A percentile compares a stretch with the other conserved stretches of the same genome.
Evolutionary conservation across 64 coral and sea anemone genomes (phyloP).

Genomic region (Actinia equina): DNA sequence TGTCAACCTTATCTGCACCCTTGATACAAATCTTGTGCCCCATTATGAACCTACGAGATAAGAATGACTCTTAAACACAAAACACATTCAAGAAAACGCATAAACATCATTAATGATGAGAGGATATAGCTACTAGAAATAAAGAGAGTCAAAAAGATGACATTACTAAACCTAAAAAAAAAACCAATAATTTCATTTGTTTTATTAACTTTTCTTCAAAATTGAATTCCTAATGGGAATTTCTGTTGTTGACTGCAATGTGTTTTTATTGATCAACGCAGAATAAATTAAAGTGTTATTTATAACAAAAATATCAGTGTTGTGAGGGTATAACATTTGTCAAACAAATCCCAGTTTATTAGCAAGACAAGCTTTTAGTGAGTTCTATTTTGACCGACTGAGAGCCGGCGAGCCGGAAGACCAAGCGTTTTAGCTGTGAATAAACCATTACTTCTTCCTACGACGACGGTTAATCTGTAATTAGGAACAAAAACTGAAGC

Average conservation of each 20-base stretch:
- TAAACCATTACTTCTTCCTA: background rate
- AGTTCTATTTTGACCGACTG: background rate
- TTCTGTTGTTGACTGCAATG: background rate
- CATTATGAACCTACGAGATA: background rate
- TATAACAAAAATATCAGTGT: background rate
- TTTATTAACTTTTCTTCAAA: background rate
- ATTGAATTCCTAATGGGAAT: background rate
- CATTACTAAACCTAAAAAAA: too few relatives aligned
- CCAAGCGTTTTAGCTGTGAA: background rate
- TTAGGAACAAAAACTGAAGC: background rate
- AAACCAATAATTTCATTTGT: too few relatives aligned
- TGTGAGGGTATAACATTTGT: background rate
- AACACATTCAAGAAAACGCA: too few relatives aligned
- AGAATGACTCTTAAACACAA: too few relatives aligned
- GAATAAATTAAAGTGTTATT: background rate
- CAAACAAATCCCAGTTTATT: background rate
- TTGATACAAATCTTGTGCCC: background rate
- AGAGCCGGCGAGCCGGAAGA: background rate
- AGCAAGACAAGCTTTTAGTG: background rate
- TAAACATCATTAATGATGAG: too few relatives aligned
- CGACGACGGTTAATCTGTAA: background rate
- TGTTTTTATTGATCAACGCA: background rate
- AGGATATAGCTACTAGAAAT: too few relatives aligned
- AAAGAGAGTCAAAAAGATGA: too few relatives aligned
- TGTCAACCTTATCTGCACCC: background rate